These are phyloP conservation scores for Pardalotus punctatus DNA, from an alignment of 2,113 vertebrate genomes.

Conservation along the genomic window DNA sequence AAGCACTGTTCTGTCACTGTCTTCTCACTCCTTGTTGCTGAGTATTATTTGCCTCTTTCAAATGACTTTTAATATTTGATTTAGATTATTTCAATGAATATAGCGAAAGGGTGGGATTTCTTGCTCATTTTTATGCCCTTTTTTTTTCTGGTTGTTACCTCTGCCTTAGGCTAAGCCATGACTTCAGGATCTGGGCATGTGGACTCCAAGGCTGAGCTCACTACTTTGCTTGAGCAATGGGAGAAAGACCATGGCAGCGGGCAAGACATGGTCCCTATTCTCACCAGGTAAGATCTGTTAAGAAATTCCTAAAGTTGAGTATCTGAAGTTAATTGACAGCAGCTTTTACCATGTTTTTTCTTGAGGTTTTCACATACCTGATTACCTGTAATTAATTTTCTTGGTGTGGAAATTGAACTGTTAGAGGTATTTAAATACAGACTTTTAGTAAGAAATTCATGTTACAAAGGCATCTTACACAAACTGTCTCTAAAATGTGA, in stretches of 20 bases:
- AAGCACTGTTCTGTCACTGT: not conserved
- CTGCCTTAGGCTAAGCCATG: conserved; percentile 81
- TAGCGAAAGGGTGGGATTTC: not conserved
- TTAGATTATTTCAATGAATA: not conserved
- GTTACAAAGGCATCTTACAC: not conserved
- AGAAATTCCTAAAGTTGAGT: not conserved
- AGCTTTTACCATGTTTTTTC: not conserved
- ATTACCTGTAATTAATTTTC: not conserved
- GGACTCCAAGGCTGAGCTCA: conserved; percentile 98
- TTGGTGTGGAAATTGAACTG: not conserved
- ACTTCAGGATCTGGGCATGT: conserved; percentile 82
- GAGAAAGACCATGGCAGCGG: conserved; percentile 93
- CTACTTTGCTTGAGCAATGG: conserved; percentile 94
- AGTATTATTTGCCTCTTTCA: not conserved
- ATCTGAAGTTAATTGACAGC: not conserved
- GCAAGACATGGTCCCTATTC: conserved; percentile 89
- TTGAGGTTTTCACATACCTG: not conserved
- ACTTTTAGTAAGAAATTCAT: not conserved
- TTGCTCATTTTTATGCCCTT: not conserved
- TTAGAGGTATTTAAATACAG: not conserved
- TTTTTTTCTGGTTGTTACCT: not conserved
- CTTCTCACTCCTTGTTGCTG: not conserved
- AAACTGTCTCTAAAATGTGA: not conserved
- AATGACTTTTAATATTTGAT: not conserved
- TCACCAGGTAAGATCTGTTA: conserved; percentile 85